Evolutionary conservation across 2,888 invertebrate genomes (phyloP), one percentile per base, ranked within the genome.

Genomic region (Caenorhabditis japonica): DNA sequence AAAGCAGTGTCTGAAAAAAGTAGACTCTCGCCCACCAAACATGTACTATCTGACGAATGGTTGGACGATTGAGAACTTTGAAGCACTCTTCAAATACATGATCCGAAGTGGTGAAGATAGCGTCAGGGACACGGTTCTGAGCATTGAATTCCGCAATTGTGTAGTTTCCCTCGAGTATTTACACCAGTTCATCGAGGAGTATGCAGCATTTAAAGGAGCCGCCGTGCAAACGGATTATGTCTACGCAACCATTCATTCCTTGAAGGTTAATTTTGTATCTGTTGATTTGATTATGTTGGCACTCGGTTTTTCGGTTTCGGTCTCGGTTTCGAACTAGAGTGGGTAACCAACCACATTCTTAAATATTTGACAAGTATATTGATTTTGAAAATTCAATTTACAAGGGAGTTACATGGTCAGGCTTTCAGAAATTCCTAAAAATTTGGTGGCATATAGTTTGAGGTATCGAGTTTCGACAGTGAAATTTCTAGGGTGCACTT

Each of bases 41-140:
- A 72, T 72, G 62, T 53, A 59, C 34, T 72, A 72, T 36, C 36
- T 66, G 47, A 66, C 72, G 10, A 49, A 64, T 44, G 55, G 72
- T 23, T 72, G 72, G 72, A 47, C 64, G 4, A 19, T 59, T 10
- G 47, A 44, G 4, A 66, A 66, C 44, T 72, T 72, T 12, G 72
- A 72, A 39, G 66, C 59, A 2, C 55, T 72, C 36, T 66, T 72
- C 53, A 72, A 72, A 44, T 49, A 55, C 21, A 66, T 72, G 47
- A 44, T 72, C 30, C 41, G 60, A 21, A 44, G 30, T 7, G 49
- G 55, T 2, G 49, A 53, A 5, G 66, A 66, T 27, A 41, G 44
- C 21, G 12, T 17, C 3, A 38, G 60, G 7, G 49, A 59, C 19
- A 49, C 72, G 4, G 47, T 72, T 19, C 41, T 72, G 43, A 30